Conservation (phyloP, 2,113 vertebrate genomes). For the Pangasianodon hypophthalmus region DNA sequence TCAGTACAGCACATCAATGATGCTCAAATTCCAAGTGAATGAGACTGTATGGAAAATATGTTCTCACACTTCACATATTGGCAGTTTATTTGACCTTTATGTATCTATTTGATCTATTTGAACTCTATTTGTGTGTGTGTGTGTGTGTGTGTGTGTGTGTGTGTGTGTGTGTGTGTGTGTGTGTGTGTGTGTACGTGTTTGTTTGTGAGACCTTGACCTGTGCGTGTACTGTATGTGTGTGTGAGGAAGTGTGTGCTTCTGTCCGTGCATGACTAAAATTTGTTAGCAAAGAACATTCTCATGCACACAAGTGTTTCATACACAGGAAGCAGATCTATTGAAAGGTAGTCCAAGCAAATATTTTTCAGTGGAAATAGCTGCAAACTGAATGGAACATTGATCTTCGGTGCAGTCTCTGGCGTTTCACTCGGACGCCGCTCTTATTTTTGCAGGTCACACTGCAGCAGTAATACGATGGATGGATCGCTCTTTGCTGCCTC, state of each 20-base stretch:
- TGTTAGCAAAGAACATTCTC: conserved; percentile 99
- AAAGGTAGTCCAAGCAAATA: conserved; percentile 96
- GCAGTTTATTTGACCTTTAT: conserved; percentile 81
- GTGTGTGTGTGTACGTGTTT: conserved; percentile 64
- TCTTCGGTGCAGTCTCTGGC: conserved; percentile 91
- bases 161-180: conserved; percentile 51
- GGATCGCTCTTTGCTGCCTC: conserved; percentile 98
- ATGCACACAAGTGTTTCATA: conserved; percentile 99
- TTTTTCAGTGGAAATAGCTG: conserved; percentile 87
- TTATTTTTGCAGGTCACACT: conserved; percentile 99
- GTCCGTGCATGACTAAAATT: conserved; percentile 77
- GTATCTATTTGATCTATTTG: conserved; percentile 41
- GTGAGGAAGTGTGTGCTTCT: conserved; percentile 50
- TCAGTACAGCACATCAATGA: conserved; percentile 83
- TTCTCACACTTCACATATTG: conserved; percentile 91
- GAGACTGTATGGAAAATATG: conserved; percentile 84
- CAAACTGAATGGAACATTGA: conserved; percentile 98
- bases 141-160: conserved; percentile 59
- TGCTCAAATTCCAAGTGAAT: conserved; percentile 85
- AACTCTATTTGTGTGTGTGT: conserved; percentile 68
- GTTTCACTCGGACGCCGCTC: conserved; percentile 67
- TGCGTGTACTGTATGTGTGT: conserved; percentile 41
- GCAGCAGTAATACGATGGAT: conserved; percentile 98
- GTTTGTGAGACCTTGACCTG: conserved; percentile 53
- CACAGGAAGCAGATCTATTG: conserved; percentile 99